Conservation (phyloP, 2,113 vertebrate genomes). For the Gorsachius goisagi region DNA sequence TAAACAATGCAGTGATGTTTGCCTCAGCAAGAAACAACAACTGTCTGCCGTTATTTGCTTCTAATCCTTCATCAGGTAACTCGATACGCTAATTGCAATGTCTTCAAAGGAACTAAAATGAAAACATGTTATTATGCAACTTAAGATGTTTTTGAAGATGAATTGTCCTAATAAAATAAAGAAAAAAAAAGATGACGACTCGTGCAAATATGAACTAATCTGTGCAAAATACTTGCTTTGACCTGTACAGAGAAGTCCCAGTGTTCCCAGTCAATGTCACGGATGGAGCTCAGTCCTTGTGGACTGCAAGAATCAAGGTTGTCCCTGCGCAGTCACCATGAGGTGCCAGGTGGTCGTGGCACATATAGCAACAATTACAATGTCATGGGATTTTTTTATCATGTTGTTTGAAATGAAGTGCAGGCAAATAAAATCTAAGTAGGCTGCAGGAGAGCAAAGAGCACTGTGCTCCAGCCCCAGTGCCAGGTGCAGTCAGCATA, state of each 20-base stretch:
- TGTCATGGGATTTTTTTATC: not conserved
- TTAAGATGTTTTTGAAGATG: not conserved
- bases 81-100: not conserved
- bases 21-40: not conserved
- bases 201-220: not conserved
- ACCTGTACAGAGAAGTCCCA: not conserved
- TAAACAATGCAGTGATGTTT: not conserved
- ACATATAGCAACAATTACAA: not conserved
- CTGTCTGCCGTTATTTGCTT: not conserved
- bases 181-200: not conserved
- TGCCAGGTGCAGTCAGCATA: not conserved
- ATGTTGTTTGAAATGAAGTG: not conserved
- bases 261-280: not conserved
- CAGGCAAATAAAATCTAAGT: not conserved
- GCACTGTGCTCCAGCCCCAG: not conserved
- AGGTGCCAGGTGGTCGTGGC: not conserved
- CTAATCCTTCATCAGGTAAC: not conserved
- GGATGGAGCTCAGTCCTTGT: accelerated
- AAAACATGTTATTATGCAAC: not conserved
- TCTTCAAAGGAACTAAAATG: not conserved
- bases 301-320: not conserved
- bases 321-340: not conserved
- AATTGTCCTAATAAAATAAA: not conserved
- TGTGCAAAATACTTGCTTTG: not conserved
- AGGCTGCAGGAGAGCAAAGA: not conserved